Evolutionary conservation across 2,797 vertebrate genomes (phyloP), one percentile per base, ranked within the genome.

Genomic region (Spinus olivaceus): DNA sequence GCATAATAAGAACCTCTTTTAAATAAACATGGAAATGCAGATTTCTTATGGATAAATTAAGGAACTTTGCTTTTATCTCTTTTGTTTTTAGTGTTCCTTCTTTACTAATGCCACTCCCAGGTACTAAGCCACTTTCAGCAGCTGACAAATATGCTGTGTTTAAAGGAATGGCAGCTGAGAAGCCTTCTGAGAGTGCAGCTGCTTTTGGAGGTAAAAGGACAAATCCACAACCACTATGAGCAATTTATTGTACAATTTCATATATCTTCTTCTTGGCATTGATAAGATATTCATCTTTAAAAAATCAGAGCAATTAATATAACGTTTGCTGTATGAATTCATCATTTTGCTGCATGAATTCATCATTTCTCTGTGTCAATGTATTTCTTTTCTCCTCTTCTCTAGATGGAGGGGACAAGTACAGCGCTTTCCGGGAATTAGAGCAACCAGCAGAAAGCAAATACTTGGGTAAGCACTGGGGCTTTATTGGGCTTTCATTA

Each of bases 71-170:
- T 96, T 94, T 89, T 94, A 89, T 91, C 92, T 96, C 91, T 93
- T 53, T 77, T 90, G 85, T 72, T 96, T 95, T 81, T 95, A 99
- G 99, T 93, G 97, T 97, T 63, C 97, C 98, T 86, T 96, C 98
- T 86, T 98, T 99, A 98, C 98, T 99, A 97, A 98, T 99, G 95
- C 99, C 99, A n/a, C 97, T 99, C 67, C 98, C 99, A 86, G 99
- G 99, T 72, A 98, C 97, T 49, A 98, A 98, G 95, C 93, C 98
- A 5, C 83, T 93, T 19, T 79, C 97, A 10, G 97, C 98, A 35
- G 96, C 98, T 72, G 99, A 99, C 97, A 99, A 99, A 95, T 99
- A 99, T 30, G 99, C 99, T 63, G 99, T 97, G 81, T 99, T 99
- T 97, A 99, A 99, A 98, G 98, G 99, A 95, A 98, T 99, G 92